Evolutionary conservation across 2,888 invertebrate species (phyloP).

Genomic region (Uropetala carovei): DNA sequence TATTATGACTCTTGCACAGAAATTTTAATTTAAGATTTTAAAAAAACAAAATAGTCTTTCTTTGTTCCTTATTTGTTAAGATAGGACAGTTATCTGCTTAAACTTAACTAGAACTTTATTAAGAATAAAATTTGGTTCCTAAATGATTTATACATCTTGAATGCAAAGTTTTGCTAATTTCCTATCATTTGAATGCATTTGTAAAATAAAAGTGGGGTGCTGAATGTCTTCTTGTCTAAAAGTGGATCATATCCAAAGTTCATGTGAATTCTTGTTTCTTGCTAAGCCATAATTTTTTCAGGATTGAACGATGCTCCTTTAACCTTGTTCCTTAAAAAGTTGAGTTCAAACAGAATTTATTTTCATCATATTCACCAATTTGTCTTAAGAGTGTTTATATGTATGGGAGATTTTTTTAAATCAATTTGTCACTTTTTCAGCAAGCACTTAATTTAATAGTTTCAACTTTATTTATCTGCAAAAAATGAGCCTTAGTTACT

Average conservation of each 20-base stretch:
- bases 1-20: not conserved
- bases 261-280: too few relatives aligned
- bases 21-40: not conserved
- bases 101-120: not conserved
- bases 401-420: not conserved
- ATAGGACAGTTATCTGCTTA: not conserved
- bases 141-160: not conserved
- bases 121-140: conserved; percentile 6
- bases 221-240: not conserved
- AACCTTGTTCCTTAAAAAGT: not conserved
- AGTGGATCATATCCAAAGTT: too few relatives aligned
- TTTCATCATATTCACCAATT: conserved; percentile 9
- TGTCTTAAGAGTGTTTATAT: not conserved
- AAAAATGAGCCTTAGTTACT: not conserved
- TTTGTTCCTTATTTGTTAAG: not conserved
- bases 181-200: conserved; percentile 1
- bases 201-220: not conserved
- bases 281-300: not conserved
- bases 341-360: not conserved
- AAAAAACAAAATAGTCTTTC: too few relatives aligned
- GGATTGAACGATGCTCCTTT: not conserved
- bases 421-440: not conserved
- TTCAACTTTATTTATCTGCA: not conserved
- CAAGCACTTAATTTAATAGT: not conserved
- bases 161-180: not conserved